Evolutionary conservation across 2,888 invertebrate species (phyloP), one percentile per base, ranked within the genome.

Genomic region (Trichopria drosophilae): DNA sequence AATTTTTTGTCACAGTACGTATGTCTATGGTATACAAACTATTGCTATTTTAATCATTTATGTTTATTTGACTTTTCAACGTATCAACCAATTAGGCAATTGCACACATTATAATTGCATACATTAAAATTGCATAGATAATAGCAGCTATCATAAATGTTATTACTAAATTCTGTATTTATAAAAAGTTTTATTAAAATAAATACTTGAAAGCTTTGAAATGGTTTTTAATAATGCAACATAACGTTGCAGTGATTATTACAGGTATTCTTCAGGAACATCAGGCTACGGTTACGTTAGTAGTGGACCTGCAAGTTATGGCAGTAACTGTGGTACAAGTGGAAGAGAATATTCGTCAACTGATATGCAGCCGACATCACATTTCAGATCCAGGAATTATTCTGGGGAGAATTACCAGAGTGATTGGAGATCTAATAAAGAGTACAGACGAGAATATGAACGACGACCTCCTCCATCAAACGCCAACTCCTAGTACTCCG

Each of bases 391-490:
- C 9, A 64, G 72, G 7, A 69, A 66, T 22, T 72, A 72, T 22
- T 63, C 66, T 1, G 67, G 65, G 23, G 72, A 72, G 22, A 62
- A 61, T 41, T 72, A 72, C 47, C 64, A 71, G 4, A 83, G 61
- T 78, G 85, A 72, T 66, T 81, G 72, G 66, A 64, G 72, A 28
- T 67, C 71, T 10, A 75, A 72, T 51, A 68, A 76, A 50, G 77
- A 77, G 47, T 77, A 76, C 50, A 65, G 84, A 53, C 76, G 84
- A 54, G 84, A 84, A 63, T 84, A 84, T 62, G 84, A 84, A 65
- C 77, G 84, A 54, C 79, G 84, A 59, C 84, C 84, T 54, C 82
- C 83, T 34, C 82, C 83, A 19, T 80, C 82, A 45, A 72, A 72
- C 39, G 69, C 71, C 43, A 73, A 72, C 43, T 72, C 72, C 69